phyloP scores from a whole-genome alignment of 2,113 vertebrate species.

The Cavia porcellus region DNA sequence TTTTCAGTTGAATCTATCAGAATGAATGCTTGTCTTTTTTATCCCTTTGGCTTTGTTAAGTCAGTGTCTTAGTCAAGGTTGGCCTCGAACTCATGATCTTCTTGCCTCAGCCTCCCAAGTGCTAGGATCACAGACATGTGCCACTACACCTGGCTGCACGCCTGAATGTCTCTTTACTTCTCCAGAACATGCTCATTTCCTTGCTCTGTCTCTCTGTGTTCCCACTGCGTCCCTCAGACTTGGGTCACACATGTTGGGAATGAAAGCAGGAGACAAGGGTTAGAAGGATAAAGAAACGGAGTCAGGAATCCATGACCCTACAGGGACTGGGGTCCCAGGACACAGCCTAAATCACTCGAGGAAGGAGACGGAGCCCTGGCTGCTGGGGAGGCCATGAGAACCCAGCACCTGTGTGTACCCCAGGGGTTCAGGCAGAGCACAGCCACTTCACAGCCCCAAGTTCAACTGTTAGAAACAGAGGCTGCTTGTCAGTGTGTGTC shows the following conservation, averaged over 20 bases:
- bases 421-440: not conserved
- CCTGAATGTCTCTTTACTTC: not conserved
- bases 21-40: not conserved
- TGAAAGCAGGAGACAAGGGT: not conserved
- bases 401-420: not conserved
- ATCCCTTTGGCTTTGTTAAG: not conserved
- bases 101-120: not conserved
- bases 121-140: not conserved
- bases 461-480: not conserved
- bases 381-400: not conserved
- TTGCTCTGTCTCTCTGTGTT: not conserved
- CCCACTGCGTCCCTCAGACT: not conserved
- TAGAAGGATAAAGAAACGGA: not conserved
- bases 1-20: not conserved
- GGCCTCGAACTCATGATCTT: not conserved
- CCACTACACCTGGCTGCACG: not conserved
- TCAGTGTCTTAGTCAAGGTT: not conserved
- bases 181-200: not conserved
- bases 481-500: not conserved
- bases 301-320: not conserved
- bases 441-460: not conserved
- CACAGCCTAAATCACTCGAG: accelerated
- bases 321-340: not conserved
- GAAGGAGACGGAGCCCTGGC: not conserved
- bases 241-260: not conserved